Evolutionary conservation across 2,888 invertebrate species (phyloP).

Genomic region (Spicauda simplicius): DNA sequence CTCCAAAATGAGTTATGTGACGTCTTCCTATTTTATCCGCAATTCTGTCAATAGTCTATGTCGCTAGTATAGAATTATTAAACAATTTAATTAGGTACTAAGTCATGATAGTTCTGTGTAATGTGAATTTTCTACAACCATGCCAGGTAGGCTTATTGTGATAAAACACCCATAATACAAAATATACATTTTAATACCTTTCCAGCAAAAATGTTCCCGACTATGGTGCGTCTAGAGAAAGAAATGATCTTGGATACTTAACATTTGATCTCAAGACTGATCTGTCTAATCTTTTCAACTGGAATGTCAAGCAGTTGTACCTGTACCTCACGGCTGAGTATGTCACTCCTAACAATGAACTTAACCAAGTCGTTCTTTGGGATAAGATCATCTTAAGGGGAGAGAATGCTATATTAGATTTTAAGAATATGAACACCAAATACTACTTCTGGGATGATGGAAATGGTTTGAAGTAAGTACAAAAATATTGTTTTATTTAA

Average conservation of each 20-base stretch:
- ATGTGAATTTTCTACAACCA: no score
- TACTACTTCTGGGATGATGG: conserved; percentile 99
- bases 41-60: no score
- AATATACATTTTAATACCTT: conserved; percentile 46
- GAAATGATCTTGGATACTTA: conserved; percentile 97
- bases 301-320: conserved; percentile 99
- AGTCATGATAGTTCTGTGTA: no score
- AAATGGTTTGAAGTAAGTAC: conserved; percentile 94
- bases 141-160: no score
- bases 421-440: conserved; percentile 97
- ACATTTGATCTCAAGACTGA: conserved; percentile 98
- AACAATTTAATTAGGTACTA: no score
- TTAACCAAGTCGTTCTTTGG: conserved; percentile 98
- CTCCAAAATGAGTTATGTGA: no score
- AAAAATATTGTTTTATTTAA: no score
- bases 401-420: conserved; percentile 96
- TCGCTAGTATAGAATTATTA: no score
- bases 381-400: conserved; percentile 98
- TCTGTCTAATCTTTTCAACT: conserved; percentile 96
- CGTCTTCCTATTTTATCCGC: no score
- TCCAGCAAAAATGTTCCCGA: conserved; percentile 97
- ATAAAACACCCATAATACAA: no score
- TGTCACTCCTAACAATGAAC: conserved; percentile 92
- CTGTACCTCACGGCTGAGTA: conserved; percentile 99
- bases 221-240: conserved; percentile 96